These are phyloP conservation scores for Illadopsis cleaveri DNA, from an alignment of 2,113 vertebrate genomes.

Conservation along the genomic window DNA sequence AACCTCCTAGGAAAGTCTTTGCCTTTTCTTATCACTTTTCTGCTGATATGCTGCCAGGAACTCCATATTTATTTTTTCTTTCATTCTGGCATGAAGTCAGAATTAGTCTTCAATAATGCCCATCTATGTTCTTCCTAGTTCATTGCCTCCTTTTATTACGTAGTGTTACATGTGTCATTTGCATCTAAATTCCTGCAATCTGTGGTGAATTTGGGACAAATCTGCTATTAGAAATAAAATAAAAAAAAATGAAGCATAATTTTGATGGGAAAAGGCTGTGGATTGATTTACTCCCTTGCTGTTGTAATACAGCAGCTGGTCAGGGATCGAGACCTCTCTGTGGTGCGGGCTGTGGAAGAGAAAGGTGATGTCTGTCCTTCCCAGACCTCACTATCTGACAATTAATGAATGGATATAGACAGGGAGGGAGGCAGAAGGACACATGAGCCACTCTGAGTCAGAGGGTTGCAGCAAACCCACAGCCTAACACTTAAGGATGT, in stretches of 20 bases:
- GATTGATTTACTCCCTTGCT: background rate
- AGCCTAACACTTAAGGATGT: background rate
- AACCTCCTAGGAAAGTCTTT: background rate
- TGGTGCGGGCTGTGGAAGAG: background rate
- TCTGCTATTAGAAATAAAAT: background rate
- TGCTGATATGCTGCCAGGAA: background rate
- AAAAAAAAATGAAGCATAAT: background rate
- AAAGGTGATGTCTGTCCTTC: background rate
- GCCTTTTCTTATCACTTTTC: background rate
- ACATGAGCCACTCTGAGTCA: background rate
- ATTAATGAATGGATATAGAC: background rate
- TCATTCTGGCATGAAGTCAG: background rate
- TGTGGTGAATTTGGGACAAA: background rate
- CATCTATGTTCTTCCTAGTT: background rate
- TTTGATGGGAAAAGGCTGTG: background rate
- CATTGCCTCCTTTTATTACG: background rate
- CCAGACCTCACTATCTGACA: background rate
- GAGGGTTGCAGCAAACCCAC: background rate
- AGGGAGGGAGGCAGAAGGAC: slow-evolving; percentile 8
- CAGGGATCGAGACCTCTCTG: background rate
- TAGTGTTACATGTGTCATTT: background rate
- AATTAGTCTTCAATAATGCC: background rate
- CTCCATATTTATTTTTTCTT: background rate
- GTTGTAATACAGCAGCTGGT: background rate
- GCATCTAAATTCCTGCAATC: background rate